phyloP scores from a whole-genome alignment of 2,888 invertebrate species.

The Gryllus longicercus region DNA sequence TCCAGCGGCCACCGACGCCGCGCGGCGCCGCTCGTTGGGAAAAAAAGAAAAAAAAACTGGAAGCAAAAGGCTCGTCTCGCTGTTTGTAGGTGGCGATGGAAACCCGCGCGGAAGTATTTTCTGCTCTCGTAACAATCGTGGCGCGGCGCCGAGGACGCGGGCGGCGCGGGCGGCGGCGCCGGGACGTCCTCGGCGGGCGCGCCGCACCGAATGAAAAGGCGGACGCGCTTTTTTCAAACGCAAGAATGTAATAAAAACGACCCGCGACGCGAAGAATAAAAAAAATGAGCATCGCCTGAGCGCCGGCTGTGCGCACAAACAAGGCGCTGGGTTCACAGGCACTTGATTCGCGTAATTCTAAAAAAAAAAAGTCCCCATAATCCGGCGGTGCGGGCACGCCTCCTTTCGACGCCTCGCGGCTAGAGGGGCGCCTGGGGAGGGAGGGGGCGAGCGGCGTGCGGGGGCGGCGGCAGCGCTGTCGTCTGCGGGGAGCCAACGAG shows the following conservation, averaged over 20 bases:
- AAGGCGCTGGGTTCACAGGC: constrained; percentile 17
- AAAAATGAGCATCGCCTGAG: not conserved
- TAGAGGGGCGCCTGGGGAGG: not conserved
- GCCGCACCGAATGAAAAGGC: not conserved
- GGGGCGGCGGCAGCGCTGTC: not conserved
- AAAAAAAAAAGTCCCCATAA: not conserved
- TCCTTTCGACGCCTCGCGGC: too few species aligned
- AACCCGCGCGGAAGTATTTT: constrained; percentile 17
- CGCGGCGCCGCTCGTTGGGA: not conserved
- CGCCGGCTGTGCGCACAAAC: not conserved
- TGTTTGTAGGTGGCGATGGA: constrained; percentile 17
- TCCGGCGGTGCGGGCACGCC: not conserved
- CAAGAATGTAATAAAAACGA: constrained; percentile 17
- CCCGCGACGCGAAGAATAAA: not conserved
- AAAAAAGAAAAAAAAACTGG: not conserved
- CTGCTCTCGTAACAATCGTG: constrained; percentile 1
- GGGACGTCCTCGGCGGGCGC: not conserved
- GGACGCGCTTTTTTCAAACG: constrained; percentile 17
- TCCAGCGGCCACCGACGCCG: not conserved
- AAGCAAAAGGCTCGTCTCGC: constrained; percentile 17
- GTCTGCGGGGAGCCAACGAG: not conserved
- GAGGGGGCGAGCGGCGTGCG: not conserved
- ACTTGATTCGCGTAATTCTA: constrained; percentile 17
- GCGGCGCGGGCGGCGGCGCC: not conserved
- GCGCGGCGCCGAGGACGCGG: not conserved